Percentiles rank a stretch among this genome's conserved stretches.
Conservation (phyloP, 2,888 invertebrate species). For the Plebejus melissa region DNA sequence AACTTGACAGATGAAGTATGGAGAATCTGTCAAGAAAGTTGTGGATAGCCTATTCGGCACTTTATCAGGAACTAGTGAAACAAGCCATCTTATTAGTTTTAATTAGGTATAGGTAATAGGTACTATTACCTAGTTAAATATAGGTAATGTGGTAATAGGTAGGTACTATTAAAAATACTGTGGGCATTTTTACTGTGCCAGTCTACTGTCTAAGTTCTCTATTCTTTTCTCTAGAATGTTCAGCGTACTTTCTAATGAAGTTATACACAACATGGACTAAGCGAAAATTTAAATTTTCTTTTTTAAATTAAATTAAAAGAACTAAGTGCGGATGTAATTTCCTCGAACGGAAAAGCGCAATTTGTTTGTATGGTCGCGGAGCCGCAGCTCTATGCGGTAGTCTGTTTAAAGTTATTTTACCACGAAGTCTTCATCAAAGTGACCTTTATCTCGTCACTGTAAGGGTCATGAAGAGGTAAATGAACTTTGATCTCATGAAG, state of each 20-base stretch:
- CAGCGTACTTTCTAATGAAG: background rate
- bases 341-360: slow-evolving; percentile 1
- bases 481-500: background rate
- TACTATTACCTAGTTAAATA: too few species aligned
- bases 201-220: too few species aligned
- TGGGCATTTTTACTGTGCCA: too few species aligned
- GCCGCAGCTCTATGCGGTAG: background rate
- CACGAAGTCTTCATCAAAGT: background rate
- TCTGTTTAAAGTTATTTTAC: background rate
- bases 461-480: background rate
- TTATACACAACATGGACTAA: background rate
- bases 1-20: too few species aligned
- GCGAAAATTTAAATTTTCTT: background rate
- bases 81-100: too few species aligned
- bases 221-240: too few species aligned
- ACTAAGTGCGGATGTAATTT: background rate
- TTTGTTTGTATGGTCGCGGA: background rate
- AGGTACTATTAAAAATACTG: background rate
- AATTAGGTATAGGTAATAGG: too few species aligned
- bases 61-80: too few species aligned
- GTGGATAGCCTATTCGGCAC: too few species aligned
- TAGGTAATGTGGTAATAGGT: too few species aligned
- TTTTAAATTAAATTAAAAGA: background rate
- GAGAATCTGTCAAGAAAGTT: too few species aligned
- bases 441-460: background rate